phyloP scores from a whole-genome alignment of 2,797 vertebrate species.

The Leptatherina wallacei region DNA sequence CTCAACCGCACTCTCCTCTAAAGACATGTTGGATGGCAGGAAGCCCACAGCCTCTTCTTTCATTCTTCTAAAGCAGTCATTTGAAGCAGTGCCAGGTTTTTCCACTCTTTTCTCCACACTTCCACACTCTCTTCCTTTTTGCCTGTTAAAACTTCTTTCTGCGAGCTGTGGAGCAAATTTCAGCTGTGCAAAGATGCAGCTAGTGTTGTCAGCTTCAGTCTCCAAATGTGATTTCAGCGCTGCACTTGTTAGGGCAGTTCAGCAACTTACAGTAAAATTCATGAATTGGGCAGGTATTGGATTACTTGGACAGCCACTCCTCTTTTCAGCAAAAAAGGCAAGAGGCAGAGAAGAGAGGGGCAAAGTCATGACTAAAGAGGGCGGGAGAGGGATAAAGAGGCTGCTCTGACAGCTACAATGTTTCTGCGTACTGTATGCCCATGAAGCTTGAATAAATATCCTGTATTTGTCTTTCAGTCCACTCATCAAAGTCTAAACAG shows the following conservation, averaged over 20 bases:
- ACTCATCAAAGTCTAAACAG: slow-evolving; percentile 47
- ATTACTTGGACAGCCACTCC: slow-evolving; percentile 89
- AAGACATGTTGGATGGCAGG: slow-evolving; percentile 83
- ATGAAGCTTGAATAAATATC: slow-evolving; percentile 74
- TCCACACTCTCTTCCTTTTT: slow-evolving; percentile 30
- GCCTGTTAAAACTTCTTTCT: slow-evolving; percentile 27
- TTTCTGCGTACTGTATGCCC: slow-evolving; percentile 64
- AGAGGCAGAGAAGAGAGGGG: slow-evolving; percentile 62
- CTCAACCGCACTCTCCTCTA: slow-evolving; percentile 83
- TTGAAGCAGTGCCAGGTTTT: slow-evolving; percentile 53
- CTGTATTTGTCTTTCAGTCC: slow-evolving; percentile 66
- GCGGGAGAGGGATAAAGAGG: slow-evolving; percentile 56
- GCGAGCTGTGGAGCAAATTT: slow-evolving; percentile 30
- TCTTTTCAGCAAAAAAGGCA: slow-evolving; percentile 73
- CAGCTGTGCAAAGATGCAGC: slow-evolving; percentile 53
- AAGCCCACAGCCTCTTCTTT: slow-evolving; percentile 58
- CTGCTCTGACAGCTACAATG: slow-evolving; percentile 66
- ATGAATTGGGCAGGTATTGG: slow-evolving; percentile 89
- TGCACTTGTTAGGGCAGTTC: slow-evolving; percentile 87
- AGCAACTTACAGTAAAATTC: slow-evolving; percentile 85
- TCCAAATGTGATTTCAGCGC: slow-evolving; percentile 78
- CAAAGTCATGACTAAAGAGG: slow-evolving; percentile 62
- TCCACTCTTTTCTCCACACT: slow-evolving; percentile 29
- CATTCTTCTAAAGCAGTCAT: slow-evolving; percentile 70
- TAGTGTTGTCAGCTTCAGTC: slow-evolving; percentile 47